Conservation (phyloP, 2,888 invertebrate species). For the Campopleginae sp. region DNA sequence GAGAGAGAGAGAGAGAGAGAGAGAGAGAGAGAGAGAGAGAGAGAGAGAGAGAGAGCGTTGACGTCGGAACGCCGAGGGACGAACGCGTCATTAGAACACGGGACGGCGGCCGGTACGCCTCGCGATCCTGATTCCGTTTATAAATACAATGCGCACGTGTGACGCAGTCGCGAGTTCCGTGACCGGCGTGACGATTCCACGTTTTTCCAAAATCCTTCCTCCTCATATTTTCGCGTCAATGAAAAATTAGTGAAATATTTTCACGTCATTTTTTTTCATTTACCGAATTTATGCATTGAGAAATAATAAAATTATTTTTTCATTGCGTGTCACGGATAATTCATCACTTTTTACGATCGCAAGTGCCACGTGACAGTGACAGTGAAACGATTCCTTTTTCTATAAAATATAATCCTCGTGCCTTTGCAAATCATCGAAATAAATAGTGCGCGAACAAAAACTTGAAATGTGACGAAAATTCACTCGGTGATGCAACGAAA, state of each 20-base stretch:
- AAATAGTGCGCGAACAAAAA: not conserved
- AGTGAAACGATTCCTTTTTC: slow-evolving; percentile 7
- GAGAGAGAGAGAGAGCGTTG: slow-evolving; percentile 63
- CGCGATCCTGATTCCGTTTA: slow-evolving; percentile 71
- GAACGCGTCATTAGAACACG: slow-evolving; percentile 79
- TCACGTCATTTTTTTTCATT: not conserved
- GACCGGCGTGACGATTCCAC: slow-evolving; percentile 33
- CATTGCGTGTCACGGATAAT: slow-evolving; percentile 13
- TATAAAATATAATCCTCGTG: not conserved
- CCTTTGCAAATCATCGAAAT: not conserved
- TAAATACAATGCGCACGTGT: slow-evolving; percentile 59
- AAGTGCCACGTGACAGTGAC: slow-evolving; percentile 23
- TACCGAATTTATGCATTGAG: not conserved
- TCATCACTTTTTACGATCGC: not conserved
- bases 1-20: slow-evolving; percentile 24
- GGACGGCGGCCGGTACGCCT: slow-evolving; percentile 79
- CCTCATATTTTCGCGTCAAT: not conserved
- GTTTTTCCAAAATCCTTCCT: slow-evolving; percentile 15
- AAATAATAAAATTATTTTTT: not conserved
- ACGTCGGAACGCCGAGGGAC: slow-evolving; percentile 71
- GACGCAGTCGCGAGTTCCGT: slow-evolving; percentile 45
- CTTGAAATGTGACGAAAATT: not conserved
- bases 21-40: slow-evolving; percentile 22
- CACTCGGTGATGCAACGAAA: not conserved
- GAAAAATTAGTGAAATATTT: not conserved